A percentile compares a stretch with the other conserved stretches of the same genome.
These are phyloP conservation scores for Timandra comae DNA, from an alignment of 2,888 invertebrate species.

Conservation along the genomic window DNA sequence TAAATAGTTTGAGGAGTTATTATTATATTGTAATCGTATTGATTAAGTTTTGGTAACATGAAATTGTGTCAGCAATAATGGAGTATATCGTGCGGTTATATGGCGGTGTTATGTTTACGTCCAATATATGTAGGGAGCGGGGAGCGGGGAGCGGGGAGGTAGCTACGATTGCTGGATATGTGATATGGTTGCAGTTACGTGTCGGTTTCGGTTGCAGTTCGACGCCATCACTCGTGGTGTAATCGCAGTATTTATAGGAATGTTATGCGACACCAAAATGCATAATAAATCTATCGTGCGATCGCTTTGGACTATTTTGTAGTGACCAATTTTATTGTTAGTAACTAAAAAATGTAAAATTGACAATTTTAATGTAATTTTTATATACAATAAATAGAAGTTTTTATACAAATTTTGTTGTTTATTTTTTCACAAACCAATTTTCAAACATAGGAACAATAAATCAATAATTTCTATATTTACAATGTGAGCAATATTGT, in stretches of 20 bases:
- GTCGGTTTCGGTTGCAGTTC: slow-evolving; percentile 26
- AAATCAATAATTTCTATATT: slow-evolving; percentile 16
- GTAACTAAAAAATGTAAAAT: slow-evolving; percentile 67
- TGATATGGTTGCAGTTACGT: slow-evolving; percentile 25
- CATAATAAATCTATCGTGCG: slow-evolving; percentile 64
- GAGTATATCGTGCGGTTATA: too few relatives aligned
- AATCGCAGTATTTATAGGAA: slow-evolving; percentile 43
- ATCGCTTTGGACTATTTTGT: slow-evolving; percentile 74
- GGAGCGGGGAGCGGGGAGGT: slow-evolving; percentile 2
- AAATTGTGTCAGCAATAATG: slow-evolving; percentile 7
- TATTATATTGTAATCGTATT: slow-evolving; percentile 25
- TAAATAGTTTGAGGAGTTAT: slow-evolving; percentile 27
- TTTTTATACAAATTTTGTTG: slow-evolving; percentile 69
- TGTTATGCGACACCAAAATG: slow-evolving; percentile 52
- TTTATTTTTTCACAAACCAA: slow-evolving; percentile 42
- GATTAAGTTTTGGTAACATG: slow-evolving; percentile 28
- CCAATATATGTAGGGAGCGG: slow-evolving; percentile 11
- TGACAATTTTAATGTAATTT: slow-evolving; percentile 77
- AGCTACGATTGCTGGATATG: slow-evolving; percentile 15
- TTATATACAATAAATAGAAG: slow-evolving; percentile 77
- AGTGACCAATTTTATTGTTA: slow-evolving; percentile 75
- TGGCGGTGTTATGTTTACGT: slow-evolving; percentile 6
- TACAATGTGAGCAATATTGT: slow-evolving; percentile 23
- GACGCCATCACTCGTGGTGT: too few relatives aligned
- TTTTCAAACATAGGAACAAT: slow-evolving; percentile 44